phyloP scores from a whole-genome alignment of 37 sponge, comb jelly and placozoan species.

The Lycopodina hypogea region DNA sequence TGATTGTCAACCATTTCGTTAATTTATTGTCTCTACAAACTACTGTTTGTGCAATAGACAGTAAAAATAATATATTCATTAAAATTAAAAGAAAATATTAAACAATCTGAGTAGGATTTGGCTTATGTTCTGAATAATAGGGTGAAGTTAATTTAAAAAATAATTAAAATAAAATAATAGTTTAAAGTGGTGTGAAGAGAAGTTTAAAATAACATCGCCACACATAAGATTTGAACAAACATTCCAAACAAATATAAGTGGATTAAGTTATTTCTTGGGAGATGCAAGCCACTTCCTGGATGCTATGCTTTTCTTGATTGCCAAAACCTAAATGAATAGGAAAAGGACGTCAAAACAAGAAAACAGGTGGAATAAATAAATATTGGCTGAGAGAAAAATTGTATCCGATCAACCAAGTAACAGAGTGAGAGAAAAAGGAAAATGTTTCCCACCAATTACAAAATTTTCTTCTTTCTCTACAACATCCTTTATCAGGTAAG shows the following conservation, averaged over 20 bases:
- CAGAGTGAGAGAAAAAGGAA: not conserved
- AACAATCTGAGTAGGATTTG: too few relatives aligned
- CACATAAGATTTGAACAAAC: too few relatives aligned
- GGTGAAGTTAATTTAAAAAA: too few relatives aligned
- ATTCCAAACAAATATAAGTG: too few relatives aligned
- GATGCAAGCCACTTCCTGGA: conserved; percentile 21
- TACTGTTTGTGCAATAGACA: not conserved
- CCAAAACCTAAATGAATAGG: conserved; percentile 7
- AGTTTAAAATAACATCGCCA: too few relatives aligned
- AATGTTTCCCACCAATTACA: conserved; percentile 1
- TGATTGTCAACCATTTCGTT: not conserved
- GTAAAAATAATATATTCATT: too few relatives aligned
- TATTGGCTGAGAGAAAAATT: too few relatives aligned
- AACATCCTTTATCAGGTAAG: conserved; percentile 42
- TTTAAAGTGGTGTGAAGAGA: too few relatives aligned
- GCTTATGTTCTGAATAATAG: not conserved
- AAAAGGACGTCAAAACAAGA: not conserved
- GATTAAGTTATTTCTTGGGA: not conserved
- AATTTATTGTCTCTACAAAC: not conserved
- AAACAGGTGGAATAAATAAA: too few relatives aligned
- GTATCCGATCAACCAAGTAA: too few relatives aligned
- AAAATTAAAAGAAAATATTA: too few relatives aligned
- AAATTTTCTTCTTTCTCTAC: conserved; percentile 29
- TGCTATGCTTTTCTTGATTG: conserved; percentile 14
- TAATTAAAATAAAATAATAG: too few relatives aligned